Percentiles rank a stretch among this genome's conserved stretches.
Evolutionary conservation across 2,888 invertebrate genomes (phyloP).

Genomic region (Parapristionchus giblindavisi): DNA sequence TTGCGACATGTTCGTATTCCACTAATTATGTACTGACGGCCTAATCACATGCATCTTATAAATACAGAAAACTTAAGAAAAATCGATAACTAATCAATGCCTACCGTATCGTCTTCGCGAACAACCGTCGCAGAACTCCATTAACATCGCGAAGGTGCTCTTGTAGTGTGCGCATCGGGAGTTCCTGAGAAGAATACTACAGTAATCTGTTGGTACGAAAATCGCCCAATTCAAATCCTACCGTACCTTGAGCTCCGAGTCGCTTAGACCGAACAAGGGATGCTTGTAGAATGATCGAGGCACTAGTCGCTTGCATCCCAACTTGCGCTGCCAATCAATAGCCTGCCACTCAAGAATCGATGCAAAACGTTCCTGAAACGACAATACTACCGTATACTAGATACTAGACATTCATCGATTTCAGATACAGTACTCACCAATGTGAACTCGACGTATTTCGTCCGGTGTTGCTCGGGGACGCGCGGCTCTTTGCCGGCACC

Average conservation of each 20-base stretch:
- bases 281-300: constrained; percentile 29
- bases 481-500: constrained; percentile 25
- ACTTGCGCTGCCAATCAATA: constrained; percentile 23
- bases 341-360: constrained; percentile 29
- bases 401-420: no score
- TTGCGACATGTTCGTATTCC: no score
- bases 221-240: neutral
- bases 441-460: constrained; percentile 4
- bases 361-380: constrained; percentile 13
- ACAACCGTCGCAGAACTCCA: constrained; percentile 1
- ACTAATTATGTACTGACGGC: no score
- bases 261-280: constrained; percentile 1
- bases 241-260: constrained; percentile 1
- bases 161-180: neutral
- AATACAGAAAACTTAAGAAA: no score
- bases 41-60: no score
- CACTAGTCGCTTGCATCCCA: neutral
- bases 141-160: constrained; percentile 15
- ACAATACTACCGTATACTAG: constrained; percentile 1
- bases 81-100: no score
- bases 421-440: constrained; percentile 6
- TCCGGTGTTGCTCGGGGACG: constrained; percentile 15
- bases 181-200: neutral
- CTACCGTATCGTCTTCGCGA: no score
- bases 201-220: neutral